phyloP scores from a whole-genome alignment of 2,888 invertebrate species.

The Prosopocoilus inquinatus region DNA sequence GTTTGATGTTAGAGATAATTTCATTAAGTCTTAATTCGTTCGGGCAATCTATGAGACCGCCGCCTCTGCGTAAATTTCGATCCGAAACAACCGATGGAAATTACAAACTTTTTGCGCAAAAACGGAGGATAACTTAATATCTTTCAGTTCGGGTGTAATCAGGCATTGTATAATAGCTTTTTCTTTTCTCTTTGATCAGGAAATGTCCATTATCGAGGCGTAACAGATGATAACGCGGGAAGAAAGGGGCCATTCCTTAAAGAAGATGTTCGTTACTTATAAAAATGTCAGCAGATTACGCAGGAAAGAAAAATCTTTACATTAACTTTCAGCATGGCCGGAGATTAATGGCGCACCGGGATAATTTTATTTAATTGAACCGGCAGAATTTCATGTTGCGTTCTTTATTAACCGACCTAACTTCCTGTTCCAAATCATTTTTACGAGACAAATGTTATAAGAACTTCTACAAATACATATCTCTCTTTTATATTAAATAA shows the following conservation, averaged over 20 bases:
- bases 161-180: slow-evolving; percentile 35
- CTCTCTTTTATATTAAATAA: too few species aligned
- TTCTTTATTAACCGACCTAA: too few species aligned
- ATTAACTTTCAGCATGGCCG: not conserved
- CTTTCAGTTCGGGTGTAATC: slow-evolving; percentile 35
- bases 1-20: not conserved
- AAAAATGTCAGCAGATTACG: slow-evolving; percentile 4
- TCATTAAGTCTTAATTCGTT: slow-evolving; percentile 7
- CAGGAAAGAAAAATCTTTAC: not conserved
- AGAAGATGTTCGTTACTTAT: slow-evolving; percentile 15
- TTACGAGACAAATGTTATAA: too few species aligned
- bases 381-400: too few species aligned
- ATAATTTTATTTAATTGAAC: too few species aligned
- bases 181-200: slow-evolving; percentile 33
- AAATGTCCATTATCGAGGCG: slow-evolving; percentile 34
- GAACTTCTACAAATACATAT: too few species aligned
- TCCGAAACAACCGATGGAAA: slow-evolving; percentile 6
- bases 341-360: too few species aligned
- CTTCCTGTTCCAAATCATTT: too few species aligned
- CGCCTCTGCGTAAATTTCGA: not conserved
- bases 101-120: slow-evolving; percentile 10
- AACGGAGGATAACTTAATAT: slow-evolving; percentile 34
- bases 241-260: slow-evolving; percentile 24
- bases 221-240: slow-evolving; percentile 31
- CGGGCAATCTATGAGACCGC: not conserved